Percentiles rank a stretch among this genome's conserved stretches.
Conservation (phyloP, 2,888 invertebrate genomes). For the Molorchus minor region DNA sequence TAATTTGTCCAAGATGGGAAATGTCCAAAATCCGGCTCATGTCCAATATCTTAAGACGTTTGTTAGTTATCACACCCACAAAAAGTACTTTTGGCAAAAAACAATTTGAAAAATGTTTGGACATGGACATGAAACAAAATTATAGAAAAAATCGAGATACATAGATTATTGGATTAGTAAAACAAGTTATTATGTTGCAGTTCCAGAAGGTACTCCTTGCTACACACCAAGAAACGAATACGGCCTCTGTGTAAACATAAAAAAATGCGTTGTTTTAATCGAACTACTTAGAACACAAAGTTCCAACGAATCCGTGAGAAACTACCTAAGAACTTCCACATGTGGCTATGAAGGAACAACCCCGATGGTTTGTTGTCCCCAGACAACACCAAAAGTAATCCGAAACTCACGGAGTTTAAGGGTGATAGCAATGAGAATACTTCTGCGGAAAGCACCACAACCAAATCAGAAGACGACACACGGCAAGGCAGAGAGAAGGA, state of each 20-base stretch:
- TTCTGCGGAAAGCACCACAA: background rate
- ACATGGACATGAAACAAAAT: background rate
- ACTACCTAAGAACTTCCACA: conserved; percentile 69
- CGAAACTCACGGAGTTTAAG: conserved; percentile 1
- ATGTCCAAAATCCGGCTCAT: background rate
- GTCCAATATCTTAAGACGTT: background rate
- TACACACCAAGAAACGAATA: conserved; percentile 12
- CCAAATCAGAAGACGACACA: background rate
- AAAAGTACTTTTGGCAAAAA: background rate
- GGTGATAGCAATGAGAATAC: conserved; percentile 24
- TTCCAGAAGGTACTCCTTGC: conserved; percentile 5
- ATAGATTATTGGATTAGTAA: background rate
- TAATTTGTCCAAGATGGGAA: too few relatives aligned
- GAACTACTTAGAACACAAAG: conserved; percentile 63
- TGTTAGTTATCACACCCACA: background rate
- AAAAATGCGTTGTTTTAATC: conserved; percentile 65
- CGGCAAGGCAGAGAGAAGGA: conserved; percentile 15
- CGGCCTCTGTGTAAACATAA: conserved; percentile 20
- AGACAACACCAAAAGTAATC: conserved; percentile 19
- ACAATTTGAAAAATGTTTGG: background rate
- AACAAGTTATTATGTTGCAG: background rate
- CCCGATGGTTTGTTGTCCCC: conserved; percentile 73
- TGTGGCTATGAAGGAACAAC: conserved; percentile 74
- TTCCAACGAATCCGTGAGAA: conserved; percentile 62
- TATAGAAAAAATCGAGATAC: background rate